These are phyloP conservation scores for Pocillopora verrucosa DNA, from an alignment of 64 coral and sea anemone species.

Conservation along the genomic window DNA sequence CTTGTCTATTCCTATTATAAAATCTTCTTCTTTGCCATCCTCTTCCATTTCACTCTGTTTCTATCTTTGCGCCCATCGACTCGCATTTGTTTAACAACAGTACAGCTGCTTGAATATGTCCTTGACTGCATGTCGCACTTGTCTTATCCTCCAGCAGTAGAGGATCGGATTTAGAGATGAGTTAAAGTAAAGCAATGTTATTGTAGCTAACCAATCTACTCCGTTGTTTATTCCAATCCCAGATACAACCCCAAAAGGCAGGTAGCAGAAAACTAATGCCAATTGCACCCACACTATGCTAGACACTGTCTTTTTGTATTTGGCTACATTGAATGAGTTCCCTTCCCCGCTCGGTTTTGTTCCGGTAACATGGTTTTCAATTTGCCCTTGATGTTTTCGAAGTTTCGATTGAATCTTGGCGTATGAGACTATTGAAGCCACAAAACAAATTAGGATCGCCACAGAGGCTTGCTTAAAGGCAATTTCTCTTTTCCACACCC, in stretches of 20 bases:
- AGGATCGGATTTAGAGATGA: neutral
- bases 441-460: neutral
- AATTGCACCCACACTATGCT: neutral
- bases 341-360: neutral
- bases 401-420: neutral
- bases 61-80: neutral
- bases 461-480: neutral
- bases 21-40: no score
- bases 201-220: neutral
- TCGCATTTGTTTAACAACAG: neutral
- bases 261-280: neutral
- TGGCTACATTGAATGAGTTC: neutral
- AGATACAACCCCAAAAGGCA: neutral
- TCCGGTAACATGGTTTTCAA: neutral
- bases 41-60: neutral
- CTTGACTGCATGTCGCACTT: neutral
- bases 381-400: neutral
- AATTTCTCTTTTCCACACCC: neutral
- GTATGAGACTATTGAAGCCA: neutral
- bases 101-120: neutral
- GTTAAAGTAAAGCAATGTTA: neutral
- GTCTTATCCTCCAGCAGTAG: neutral
- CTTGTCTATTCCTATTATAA: no score
- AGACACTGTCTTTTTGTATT: constrained; percentile 15
- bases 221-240: neutral